phyloP scores from a whole-genome alignment of 2,113 vertebrate genomes.

The Arizona elegans region DNA sequence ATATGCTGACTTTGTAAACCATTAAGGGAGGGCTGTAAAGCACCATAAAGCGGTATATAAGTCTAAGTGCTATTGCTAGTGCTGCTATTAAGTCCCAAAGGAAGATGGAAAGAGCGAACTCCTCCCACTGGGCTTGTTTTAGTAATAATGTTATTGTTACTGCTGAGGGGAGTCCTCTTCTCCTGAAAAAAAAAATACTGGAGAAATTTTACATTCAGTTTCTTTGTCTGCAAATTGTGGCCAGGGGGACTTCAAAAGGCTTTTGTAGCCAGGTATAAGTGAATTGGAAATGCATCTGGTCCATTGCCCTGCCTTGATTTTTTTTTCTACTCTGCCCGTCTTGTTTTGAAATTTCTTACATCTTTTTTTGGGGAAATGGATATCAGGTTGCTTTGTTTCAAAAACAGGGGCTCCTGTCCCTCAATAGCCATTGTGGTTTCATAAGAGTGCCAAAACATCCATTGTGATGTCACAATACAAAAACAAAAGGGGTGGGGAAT shows the following conservation, averaged over 20 bases:
- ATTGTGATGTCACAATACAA: neutral
- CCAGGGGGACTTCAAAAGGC: neutral
- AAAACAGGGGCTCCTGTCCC: neutral
- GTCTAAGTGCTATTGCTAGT: no score
- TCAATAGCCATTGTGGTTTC: neutral
- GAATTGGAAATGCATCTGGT: neutral
- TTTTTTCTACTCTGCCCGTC: neutral
- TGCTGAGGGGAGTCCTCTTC: neutral
- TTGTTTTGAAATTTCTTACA: neutral
- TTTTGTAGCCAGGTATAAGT: neutral
- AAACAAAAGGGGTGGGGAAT: neutral
- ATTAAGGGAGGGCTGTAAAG: no score
- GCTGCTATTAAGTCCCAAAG: neutral
- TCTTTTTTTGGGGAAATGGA: neutral
- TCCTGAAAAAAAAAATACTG: neutral
- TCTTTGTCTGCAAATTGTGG: neutral
- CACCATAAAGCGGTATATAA: no score
- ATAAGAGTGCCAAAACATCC: neutral
- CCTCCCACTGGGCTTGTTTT: neutral
- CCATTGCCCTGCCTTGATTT: neutral
- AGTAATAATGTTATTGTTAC: neutral
- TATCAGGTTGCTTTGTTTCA: neutral
- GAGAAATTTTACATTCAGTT: neutral
- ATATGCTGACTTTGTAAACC: no score
- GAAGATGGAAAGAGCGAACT: neutral